Evolutionary conservation across 1,140 invertebrate species (phyloP).

Genomic region (Apis cerana): DNA sequence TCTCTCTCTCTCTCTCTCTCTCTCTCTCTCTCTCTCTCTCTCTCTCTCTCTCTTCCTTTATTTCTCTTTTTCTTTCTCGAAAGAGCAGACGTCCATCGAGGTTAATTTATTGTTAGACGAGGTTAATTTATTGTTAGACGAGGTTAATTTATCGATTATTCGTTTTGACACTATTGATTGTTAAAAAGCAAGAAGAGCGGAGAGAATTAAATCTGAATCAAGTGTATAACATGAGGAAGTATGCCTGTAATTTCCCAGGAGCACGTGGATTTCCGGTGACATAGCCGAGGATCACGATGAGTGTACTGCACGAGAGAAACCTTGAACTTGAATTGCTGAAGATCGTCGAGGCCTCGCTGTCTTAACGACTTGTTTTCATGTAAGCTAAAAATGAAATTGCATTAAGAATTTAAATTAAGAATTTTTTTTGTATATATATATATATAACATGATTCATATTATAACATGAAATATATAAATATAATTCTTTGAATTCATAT

Average conservation of each 20-base stretch:
- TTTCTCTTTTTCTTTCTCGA: too few relatives aligned
- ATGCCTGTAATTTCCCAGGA: constrained; percentile 40
- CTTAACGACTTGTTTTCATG: constrained; percentile 29
- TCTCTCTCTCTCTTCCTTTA: too few relatives aligned
- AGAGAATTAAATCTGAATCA: not conserved
- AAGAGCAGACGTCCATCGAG: not conserved
- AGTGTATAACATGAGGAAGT: not conserved
- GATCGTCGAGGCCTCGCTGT: constrained; percentile 29
- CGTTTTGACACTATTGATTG: not conserved
- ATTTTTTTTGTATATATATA: too few relatives aligned
- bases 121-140: not conserved
- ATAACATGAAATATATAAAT: too few relatives aligned
- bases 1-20: too few relatives aligned
- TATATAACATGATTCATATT: too few relatives aligned
- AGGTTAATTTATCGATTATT: not conserved
- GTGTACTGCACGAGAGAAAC: constrained; percentile 5
- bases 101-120: not conserved
- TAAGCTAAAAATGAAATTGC: constrained; percentile 2
- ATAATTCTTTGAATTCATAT: too few relatives aligned
- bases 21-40: too few relatives aligned
- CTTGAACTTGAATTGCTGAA: constrained; percentile 19
- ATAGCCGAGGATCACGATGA: constrained; percentile 27
- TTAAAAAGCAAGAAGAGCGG: not conserved
- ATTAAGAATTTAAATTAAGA: not conserved
- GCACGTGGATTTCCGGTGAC: constrained; percentile 12